Percentiles rank a stretch among this genome's conserved stretches.
phyloP scores from a whole-genome alignment of 2,888 invertebrate species.

The Clepsis dumicolana region DNA sequence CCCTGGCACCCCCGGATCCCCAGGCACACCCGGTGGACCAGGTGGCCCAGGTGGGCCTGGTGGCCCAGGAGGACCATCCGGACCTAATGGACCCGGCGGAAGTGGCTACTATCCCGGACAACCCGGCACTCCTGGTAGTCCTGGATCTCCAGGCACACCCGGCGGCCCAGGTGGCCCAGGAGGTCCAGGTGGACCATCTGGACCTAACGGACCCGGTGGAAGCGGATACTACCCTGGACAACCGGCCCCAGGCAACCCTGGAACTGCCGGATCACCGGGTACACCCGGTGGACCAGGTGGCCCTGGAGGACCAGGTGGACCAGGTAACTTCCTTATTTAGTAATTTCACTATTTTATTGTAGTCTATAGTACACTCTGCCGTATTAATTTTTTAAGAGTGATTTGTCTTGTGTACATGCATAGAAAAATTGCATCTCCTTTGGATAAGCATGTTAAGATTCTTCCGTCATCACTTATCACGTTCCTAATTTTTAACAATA shows the following conservation, averaged over 20 bases:
- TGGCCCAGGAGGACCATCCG: constrained; percentile 47
- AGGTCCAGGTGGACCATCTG: constrained; percentile 48
- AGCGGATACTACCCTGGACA: constrained; percentile 41
- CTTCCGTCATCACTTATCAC: too few species aligned
- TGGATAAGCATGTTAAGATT: too few species aligned
- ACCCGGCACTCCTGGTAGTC: constrained; percentile 37
- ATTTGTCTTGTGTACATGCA: too few species aligned
- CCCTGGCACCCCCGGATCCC: constrained; percentile 52
- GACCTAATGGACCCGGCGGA: constrained; percentile 31
- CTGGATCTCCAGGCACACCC: constrained; percentile 52
- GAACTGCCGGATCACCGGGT: constrained; percentile 51
- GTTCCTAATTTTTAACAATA: neutral
- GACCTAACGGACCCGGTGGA: constrained; percentile 42
- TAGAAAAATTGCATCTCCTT: too few species aligned
- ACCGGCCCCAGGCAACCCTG: constrained; percentile 52
- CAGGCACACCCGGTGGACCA: constrained; percentile 50
- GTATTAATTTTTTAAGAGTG: too few species aligned
- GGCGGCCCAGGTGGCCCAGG: constrained; percentile 77
- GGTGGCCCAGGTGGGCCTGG: constrained; percentile 62
- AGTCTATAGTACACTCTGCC: neutral
- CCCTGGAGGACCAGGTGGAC: constrained; percentile 49
- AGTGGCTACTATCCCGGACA: constrained; percentile 57
- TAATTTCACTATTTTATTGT: neutral
- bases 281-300: constrained; percentile 53
- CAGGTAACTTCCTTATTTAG: constrained; percentile 33